Percentiles rank a stretch among this genome's conserved stretches.
Conservation (phyloP, 2,888 invertebrate genomes). For the Theodoxus fluviatilis region DNA sequence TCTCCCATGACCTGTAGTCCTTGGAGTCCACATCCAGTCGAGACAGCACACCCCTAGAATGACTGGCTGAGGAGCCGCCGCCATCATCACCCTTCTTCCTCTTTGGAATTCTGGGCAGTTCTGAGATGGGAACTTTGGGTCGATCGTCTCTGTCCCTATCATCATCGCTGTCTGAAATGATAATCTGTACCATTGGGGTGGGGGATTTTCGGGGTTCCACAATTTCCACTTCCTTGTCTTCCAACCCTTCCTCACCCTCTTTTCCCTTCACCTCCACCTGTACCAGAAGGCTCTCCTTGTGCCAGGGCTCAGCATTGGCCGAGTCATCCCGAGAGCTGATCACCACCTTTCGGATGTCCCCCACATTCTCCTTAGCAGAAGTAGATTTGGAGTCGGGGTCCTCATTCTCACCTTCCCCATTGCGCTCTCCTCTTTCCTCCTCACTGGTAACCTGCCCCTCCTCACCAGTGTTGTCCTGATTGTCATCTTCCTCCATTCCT, state of each 20-base stretch:
- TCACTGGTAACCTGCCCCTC: no score
- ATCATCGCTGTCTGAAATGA: constrained; percentile 26
- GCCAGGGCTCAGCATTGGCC: no score
- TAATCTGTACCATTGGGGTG: not conserved
- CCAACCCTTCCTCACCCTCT: constrained; percentile 30
- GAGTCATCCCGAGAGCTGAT: no score
- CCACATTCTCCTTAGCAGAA: constrained; percentile 9
- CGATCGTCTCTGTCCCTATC: constrained; percentile 20
- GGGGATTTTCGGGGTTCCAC: not conserved
- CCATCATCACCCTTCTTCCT: constrained; percentile 32
- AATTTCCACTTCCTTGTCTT: constrained; percentile 14
- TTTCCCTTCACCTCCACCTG: constrained; percentile 33
- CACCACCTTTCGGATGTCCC: no score
- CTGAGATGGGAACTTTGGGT: constrained; percentile 47
- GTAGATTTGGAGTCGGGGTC: no score
- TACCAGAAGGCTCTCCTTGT: no score
- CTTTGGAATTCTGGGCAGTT: constrained; percentile 53
- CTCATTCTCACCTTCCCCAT: constrained; percentile 9
- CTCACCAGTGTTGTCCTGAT: constrained; percentile 23
- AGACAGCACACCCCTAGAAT: not conserved
- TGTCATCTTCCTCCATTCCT: constrained; percentile 25
- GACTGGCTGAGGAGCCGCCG: constrained; percentile 16
- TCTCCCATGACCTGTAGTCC: constrained; percentile 9
- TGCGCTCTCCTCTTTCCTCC: constrained; percentile 20
- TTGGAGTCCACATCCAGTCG: constrained; percentile 17